phyloP scores from a whole-genome alignment of 2,797 vertebrate species.

The Balearica regulorum region DNA sequence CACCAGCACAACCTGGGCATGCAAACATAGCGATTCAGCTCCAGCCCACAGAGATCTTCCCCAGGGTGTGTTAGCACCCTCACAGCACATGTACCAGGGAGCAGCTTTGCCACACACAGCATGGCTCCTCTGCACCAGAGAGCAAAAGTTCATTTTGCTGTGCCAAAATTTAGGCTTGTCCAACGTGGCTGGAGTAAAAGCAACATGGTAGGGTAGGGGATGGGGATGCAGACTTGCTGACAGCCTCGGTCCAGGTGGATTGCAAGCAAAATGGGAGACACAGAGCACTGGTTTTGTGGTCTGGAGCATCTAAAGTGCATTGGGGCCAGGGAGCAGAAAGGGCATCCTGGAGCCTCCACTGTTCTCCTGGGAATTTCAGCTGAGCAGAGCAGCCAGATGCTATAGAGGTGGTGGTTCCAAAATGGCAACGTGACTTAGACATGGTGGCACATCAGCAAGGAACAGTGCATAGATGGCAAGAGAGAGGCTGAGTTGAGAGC shows the following conservation, averaged over 20 bases:
- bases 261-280: not conserved
- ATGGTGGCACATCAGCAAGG: not conserved
- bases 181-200: not conserved
- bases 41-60: not conserved
- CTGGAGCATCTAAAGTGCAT: not conserved
- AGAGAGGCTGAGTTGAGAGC: fast-evolving
- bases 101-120: not conserved
- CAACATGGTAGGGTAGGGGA: not conserved
- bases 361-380: not conserved
- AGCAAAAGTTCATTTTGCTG: fast-evolving
- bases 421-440: not conserved
- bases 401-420: not conserved
- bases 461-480: not conserved
- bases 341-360: not conserved
- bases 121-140: fast-evolving
- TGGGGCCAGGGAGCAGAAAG: not conserved
- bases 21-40: not conserved
- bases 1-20: fast-evolving
- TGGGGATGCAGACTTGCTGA: not conserved
- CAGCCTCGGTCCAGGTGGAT: fast-evolving
- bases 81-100: fast-evolving
- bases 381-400: fast-evolving
- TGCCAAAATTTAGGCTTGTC: not conserved
- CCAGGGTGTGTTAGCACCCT: not conserved
- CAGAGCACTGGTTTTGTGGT: not conserved